Percentiles rank a stretch among this genome's conserved stretches.
Conservation (phyloP, 2,888 invertebrate genomes). For the Thereva nobilitata region DNA sequence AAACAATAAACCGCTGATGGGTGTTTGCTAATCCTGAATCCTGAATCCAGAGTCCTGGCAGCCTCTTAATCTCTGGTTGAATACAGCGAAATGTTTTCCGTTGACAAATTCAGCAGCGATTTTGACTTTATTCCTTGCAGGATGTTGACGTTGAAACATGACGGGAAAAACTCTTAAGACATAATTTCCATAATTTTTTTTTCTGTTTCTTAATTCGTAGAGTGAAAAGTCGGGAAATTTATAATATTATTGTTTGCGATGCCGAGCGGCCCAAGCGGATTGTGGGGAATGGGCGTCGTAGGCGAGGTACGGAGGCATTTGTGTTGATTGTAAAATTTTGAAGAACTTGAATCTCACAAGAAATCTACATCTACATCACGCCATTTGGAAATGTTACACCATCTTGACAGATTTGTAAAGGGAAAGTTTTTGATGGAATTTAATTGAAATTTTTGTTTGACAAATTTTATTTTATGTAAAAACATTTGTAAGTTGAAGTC, state of each 20-base stretch:
- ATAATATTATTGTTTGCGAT: too few relatives aligned
- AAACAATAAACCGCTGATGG: conserved; percentile 36
- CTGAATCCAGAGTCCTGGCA: not conserved
- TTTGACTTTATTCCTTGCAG: not conserved
- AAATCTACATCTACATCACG: conserved; percentile 18
- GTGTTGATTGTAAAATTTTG: conserved; percentile 30
- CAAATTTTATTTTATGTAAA: too few relatives aligned
- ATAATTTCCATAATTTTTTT: conserved; percentile 15
- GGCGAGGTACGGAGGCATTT: conserved; percentile 2
- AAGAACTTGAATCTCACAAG: conserved; percentile 31
- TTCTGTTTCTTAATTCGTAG: not conserved
- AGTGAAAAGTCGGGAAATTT: too few relatives aligned
- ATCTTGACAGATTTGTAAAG: conserved; percentile 6
- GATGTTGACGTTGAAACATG: too few relatives aligned
- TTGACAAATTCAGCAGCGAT: conserved; percentile 31
- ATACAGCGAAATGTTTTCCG: conserved; percentile 30
- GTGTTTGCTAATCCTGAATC: conserved; percentile 21
- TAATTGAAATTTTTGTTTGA: not conserved
- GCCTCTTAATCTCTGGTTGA: conserved; percentile 15
- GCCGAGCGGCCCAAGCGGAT: too few relatives aligned
- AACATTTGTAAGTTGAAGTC: too few relatives aligned
- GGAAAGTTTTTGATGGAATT: not conserved
- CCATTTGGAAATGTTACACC: conserved; percentile 22
- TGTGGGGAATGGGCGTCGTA: not conserved
- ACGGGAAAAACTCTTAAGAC: too few relatives aligned